phyloP scores from a whole-genome alignment of 2,113 vertebrate species.

The Chloropsis hardwickii region DNA sequence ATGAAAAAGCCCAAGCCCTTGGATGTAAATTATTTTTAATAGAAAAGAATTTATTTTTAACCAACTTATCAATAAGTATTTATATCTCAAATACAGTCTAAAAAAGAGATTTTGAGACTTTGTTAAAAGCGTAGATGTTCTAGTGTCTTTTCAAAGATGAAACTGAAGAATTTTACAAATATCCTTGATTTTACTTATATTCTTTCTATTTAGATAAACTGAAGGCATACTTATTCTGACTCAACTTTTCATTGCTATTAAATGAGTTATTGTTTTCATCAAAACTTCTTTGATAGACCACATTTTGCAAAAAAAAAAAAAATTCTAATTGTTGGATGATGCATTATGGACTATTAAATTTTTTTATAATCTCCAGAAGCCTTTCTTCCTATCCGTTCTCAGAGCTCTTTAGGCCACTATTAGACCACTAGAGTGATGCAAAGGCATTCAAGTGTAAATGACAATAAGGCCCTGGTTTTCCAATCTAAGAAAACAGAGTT shows the following conservation, averaged over 20 bases:
- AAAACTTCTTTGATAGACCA: background rate
- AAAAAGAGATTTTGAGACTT: background rate
- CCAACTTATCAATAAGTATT: background rate
- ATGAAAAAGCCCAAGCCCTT: background rate
- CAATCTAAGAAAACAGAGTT: background rate
- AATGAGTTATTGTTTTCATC: background rate
- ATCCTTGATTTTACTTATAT: background rate
- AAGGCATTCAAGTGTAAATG: background rate
- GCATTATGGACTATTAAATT: background rate
- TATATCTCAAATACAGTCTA: background rate
- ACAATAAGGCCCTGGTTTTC: background rate
- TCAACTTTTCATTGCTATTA: background rate
- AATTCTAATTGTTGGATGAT: background rate
- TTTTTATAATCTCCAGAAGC: background rate
- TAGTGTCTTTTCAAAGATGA: background rate
- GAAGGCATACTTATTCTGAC: background rate
- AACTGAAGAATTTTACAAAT: background rate
- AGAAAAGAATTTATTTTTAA: background rate
- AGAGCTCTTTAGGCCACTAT: background rate
- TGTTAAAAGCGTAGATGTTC: background rate
- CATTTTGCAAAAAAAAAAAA: background rate
- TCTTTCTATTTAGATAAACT: background rate
- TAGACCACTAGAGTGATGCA: background rate
- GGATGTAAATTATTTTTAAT: background rate
- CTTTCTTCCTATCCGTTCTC: background rate